A percentile compares a stretch with the other conserved stretches of the same genome.
These are phyloP conservation scores for Bubo blakistoni DNA, from an alignment of 2,113 vertebrate genomes.

Conservation along the genomic window DNA sequence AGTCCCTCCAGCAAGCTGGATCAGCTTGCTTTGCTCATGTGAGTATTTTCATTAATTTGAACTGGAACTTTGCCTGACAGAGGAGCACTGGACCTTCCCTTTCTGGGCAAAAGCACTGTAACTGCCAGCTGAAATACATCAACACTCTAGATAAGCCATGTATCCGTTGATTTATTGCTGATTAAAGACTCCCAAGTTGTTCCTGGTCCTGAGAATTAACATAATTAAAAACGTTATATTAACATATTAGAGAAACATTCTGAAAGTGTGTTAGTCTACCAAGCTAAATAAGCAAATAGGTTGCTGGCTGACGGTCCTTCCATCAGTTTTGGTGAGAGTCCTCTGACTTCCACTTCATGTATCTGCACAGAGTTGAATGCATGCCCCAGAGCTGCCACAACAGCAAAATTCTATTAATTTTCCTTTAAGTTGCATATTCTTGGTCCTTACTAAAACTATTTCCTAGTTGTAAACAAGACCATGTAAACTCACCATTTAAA, in stretches of 20 bases:
- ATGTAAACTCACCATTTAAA: neutral
- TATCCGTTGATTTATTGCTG: neutral
- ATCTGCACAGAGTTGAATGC: neutral
- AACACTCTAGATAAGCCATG: constrained; percentile 42
- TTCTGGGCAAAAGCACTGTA: constrained; percentile 13
- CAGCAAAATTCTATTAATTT: neutral
- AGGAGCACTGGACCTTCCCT: neutral
- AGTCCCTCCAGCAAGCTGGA: neutral
- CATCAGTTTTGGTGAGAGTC: neutral
- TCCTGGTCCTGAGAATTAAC: neutral
- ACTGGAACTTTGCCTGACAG: constrained; percentile 18
- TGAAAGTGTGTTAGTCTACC: neutral
- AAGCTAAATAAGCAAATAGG: neutral
- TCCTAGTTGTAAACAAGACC: neutral
- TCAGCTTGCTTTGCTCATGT: neutral
- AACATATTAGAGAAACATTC: neutral
- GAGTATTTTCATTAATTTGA: constrained; percentile 10
- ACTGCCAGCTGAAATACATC: constrained; percentile 52
- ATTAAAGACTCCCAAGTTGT: constrained; percentile 28
- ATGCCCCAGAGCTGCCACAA: neutral
- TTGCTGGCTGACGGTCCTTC: neutral
- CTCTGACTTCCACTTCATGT: neutral
- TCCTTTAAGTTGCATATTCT: neutral
- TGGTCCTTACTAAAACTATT: neutral
- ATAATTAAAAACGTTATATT: neutral